A percentile compares a stretch with the other conserved stretches of the same genome.
Evolutionary conservation across 2,888 invertebrate genomes (phyloP).

Genomic region (Sialis lutaria): DNA sequence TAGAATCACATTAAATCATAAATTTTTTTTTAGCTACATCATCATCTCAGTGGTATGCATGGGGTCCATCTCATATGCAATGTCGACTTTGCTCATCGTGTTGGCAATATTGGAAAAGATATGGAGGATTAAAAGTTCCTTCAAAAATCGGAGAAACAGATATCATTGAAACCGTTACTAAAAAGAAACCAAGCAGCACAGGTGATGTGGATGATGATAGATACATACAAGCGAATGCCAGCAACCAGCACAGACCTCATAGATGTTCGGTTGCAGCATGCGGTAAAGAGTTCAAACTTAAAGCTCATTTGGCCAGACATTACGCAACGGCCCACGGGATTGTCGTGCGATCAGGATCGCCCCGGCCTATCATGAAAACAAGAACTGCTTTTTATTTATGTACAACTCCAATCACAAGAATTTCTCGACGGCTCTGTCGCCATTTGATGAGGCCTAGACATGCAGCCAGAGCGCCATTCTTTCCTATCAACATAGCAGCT

Average conservation of each 20-base stretch:
- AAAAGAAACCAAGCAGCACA: slow-evolving; percentile 22
- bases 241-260: slow-evolving; percentile 62
- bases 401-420: slow-evolving; percentile 77
- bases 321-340: slow-evolving; percentile 82
- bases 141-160: slow-evolving; percentile 32
- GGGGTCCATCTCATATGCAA: slow-evolving; percentile 87
- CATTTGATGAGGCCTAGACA: slow-evolving; percentile 68
- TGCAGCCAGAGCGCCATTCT: slow-evolving; percentile 75
- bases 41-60: slow-evolving; percentile 88
- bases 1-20: background rate
- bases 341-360: slow-evolving; percentile 55
- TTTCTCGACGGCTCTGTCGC: slow-evolving; percentile 73
- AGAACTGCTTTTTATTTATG: slow-evolving; percentile 90
- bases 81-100: slow-evolving; percentile 85
- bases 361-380: slow-evolving; percentile 92
- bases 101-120: slow-evolving; percentile 98
- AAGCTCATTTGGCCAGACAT: slow-evolving; percentile 85
- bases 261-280: slow-evolving; percentile 84
- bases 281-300: slow-evolving; percentile 90
- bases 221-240: slow-evolving; percentile 26
- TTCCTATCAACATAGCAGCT: slow-evolving; percentile 56
- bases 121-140: slow-evolving; percentile 84
- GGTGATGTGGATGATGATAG: slow-evolving; percentile 32
- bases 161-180: slow-evolving; percentile 24
- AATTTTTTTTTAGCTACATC: slow-evolving; percentile 36